Evolutionary conservation across 53 echinoderm and acorn worm genomes (phyloP), one percentile per base, ranked within the genome.

Genomic region (Luidia sarsii): DNA sequence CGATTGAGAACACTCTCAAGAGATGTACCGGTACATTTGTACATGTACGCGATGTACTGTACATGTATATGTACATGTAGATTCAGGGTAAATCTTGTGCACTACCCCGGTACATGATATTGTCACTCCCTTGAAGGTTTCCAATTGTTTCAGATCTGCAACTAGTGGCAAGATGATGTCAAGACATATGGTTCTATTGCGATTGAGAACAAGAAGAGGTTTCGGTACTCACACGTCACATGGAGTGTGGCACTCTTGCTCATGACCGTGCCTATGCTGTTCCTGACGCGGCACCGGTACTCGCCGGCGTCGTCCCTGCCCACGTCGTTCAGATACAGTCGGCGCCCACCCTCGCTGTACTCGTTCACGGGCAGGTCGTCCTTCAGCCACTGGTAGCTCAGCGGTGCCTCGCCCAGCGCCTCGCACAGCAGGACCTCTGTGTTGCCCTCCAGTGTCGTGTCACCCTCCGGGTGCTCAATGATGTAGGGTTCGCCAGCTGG

Each of bases 181-280:
- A n/a, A n/a, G n/a, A n/a, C n/a, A n/a, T n/a, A n/a, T n/a, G n/a
- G n/a, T n/a, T n/a, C n/a, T n/a, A n/a, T n/a, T n/a, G n/a, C n/a
- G n/a, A n/a, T n/a, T n/a, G n/a, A n/a, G n/a, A n/a, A n/a, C n/a
- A n/a, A n/a, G n/a, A n/a, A n/a, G n/a, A n/a, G n/a, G n/a, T n/a
- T n/a, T n/a, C n/a, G n/a, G n/a, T 85, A 95, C 95, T 95, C 68
- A 95, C 95, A 95, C 30, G 82, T 81, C 20, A 95, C 90, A 19
- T 88, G 39, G 14, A 95, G 62, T 13, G 67, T 30, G 14, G 95
- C 95, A 1, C 87, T 83, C 59, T 64, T 88, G 77, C 95, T 95
- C 75, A 95, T 90, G 16, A 95, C 82, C 25, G 79, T 87, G 1
- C 95, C 95, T 0, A 92, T 83, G 10, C 38, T 67, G 21, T 95